Evolutionary conservation across 2,888 invertebrate species (phyloP).

Genomic region (Atrina japonica): DNA sequence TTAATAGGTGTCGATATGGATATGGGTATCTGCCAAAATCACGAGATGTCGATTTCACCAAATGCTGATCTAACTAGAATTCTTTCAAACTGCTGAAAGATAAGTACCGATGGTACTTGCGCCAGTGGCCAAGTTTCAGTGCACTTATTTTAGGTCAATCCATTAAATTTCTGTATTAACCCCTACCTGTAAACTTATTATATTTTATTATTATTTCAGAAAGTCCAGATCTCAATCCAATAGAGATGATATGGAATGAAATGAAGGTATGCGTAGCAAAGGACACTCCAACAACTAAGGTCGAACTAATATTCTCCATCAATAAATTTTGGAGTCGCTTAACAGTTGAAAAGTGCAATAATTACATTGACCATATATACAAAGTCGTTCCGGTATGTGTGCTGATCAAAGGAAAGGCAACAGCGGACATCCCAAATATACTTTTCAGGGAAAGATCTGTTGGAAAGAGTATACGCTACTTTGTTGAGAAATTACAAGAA

Average conservation of each 20-base stretch:
- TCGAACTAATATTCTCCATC: conserved; percentile 18
- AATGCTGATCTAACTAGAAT: too few species aligned
- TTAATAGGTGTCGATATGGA: too few species aligned
- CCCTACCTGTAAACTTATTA: too few species aligned
- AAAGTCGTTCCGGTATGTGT: conserved; percentile 46
- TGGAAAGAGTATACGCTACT: conserved; percentile 37
- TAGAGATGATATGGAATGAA: conserved; percentile 44
- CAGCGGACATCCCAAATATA: conserved; percentile 36
- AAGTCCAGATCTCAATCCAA: conserved; percentile 46
- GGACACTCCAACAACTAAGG: conserved; percentile 21
- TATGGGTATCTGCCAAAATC: too few species aligned
- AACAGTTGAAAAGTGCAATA: conserved; percentile 35
- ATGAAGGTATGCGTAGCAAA: conserved; percentile 28
- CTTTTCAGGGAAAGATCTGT: conserved; percentile 34
- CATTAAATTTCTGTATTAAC: too few species aligned
- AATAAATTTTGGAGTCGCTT: conserved; percentile 30
- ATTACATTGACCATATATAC: conserved; percentile 42
- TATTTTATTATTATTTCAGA: conserved; percentile 20
- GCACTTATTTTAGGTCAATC: too few species aligned
- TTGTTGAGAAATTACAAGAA: conserved; percentile 16
- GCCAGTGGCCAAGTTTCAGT: too few species aligned
- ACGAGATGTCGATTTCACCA: too few species aligned
- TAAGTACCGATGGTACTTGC: too few species aligned
- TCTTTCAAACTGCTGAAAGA: too few species aligned
- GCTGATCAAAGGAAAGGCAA: conserved; percentile 30